phyloP scores from a whole-genome alignment of 2,113 vertebrate species.

The Colistium nudipinnis region DNA sequence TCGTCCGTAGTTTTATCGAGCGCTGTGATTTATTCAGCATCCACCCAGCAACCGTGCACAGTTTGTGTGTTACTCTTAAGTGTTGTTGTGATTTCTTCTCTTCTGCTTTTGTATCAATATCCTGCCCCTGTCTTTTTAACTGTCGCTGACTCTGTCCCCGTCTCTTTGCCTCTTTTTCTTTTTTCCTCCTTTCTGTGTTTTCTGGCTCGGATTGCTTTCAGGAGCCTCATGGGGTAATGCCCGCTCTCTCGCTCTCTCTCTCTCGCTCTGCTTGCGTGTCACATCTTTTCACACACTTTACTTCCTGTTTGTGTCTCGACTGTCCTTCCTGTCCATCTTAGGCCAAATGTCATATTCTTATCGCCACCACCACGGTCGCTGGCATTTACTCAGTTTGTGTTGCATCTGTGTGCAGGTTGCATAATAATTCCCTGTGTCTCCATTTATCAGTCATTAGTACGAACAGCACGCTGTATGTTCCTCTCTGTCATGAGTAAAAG shows the following conservation, averaged over 20 bases:
- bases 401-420: constrained; percentile 40
- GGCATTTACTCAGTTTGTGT: constrained; percentile 63
- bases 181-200: constrained; percentile 48
- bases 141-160: constrained; percentile 61
- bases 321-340: constrained; percentile 37
- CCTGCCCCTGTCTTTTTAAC: constrained; percentile 43
- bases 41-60: no score
- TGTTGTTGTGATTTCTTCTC: constrained; percentile 23
- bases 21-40: no score
- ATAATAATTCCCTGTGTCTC: constrained; percentile 49
- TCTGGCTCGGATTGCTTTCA: constrained; percentile 89
- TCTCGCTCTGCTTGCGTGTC: constrained; percentile 36
- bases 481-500: no score
- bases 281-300: no score
- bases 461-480: constrained; percentile 11
- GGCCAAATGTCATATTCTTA: constrained; percentile 63
- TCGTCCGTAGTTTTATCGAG: no score
- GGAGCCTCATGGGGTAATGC: constrained; percentile 98
- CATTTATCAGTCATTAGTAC: constrained; percentile 11
- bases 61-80: constrained; percentile 33
- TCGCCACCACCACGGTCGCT: constrained; percentile 40
- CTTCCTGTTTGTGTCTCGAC: constrained; percentile 25
- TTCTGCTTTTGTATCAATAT: constrained; percentile 27
- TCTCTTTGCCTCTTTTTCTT: constrained; percentile 41
- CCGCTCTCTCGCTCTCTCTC: constrained; percentile 68